Percentiles rank a stretch among this genome's conserved stretches.
Conservation (phyloP, 1,140 invertebrate species). For the Pararge aegeria region DNA sequence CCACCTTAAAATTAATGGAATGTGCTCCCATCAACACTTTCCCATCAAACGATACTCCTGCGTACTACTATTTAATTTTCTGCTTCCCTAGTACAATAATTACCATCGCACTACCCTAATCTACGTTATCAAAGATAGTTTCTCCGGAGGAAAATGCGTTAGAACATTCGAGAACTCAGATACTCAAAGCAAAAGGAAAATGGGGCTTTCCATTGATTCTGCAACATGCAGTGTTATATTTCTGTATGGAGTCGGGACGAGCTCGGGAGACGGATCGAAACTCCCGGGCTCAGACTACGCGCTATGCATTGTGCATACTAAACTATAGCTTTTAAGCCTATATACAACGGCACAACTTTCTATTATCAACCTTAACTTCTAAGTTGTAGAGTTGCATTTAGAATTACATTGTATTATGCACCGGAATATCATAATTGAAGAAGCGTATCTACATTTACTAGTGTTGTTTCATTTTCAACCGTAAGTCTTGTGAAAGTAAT, state of each 20-base stretch:
- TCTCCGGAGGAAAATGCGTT: conserved; percentile 1
- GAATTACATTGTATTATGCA: background rate
- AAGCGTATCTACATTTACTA: background rate
- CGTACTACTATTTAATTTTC: too few relatives aligned
- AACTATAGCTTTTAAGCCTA: conserved; percentile 13
- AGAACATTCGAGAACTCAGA: background rate
- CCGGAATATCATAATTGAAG: conserved; percentile 2
- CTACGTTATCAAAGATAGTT: background rate
- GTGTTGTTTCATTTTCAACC: conserved; percentile 10
- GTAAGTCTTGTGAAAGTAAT: background rate
- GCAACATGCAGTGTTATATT: conserved; percentile 20
- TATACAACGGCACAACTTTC: background rate
- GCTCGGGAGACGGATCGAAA: conserved; percentile 27
- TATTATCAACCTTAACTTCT: conserved; percentile 7
- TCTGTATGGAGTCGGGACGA: conserved; percentile 16
- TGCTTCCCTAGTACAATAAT: too few relatives aligned
- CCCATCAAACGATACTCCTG: too few relatives aligned
- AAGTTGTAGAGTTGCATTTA: conserved; percentile 8
- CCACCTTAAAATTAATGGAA: too few relatives aligned
- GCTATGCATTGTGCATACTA: conserved; percentile 26
- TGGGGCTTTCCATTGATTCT: conserved; percentile 22
- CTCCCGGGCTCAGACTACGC: conserved; percentile 30
- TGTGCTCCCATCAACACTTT: too few relatives aligned
- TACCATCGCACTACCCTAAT: background rate
- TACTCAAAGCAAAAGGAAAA: conserved; percentile 7